Evolutionary conservation across 2,797 vertebrate species (phyloP), one percentile per base, ranked within the genome.

Genomic region (Cetoscarus ocellatus): DNA sequence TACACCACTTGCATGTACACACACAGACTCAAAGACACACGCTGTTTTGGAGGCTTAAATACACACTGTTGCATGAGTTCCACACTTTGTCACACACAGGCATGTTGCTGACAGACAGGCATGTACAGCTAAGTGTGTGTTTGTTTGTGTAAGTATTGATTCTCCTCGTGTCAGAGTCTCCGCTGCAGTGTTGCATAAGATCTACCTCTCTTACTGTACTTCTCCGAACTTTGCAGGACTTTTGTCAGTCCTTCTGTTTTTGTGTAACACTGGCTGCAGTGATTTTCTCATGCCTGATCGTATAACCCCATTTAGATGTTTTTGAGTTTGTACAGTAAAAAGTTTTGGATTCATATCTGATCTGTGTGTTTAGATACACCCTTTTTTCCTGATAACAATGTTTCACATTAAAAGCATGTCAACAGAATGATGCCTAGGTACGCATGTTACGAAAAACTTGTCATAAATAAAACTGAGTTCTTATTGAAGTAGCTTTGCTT

Each of bases 171-270:
- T 17, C 17, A 49, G 7, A 48, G 8, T 18, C 34, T 62, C n/a
- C 55, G 56, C 64, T 77, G 71, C 19, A 61, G 43, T 52, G 49
- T 72, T 78, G 48, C 73, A 69, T 51, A 61, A 75, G 19, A 34
- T 19, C 50, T 34, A 18, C 34, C 19, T 7, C 34, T 52, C 17
- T 48, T 36, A 10, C 3, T n/a, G 8, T n/a, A 9, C n/a, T 34
- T 52, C 61, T 51, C 39, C 54, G 40, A 50, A 7, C 57, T 35
- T 3, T 34, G 3, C n/a, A 18, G 10, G 51, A 66, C 7, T 14
- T 17, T 52, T 27, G 27, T 27, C 27, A 2, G 27, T 2, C 27
- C 27, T 27, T 27, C 27, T 27, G 27, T 27, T 27, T 27, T 27
- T 27, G 27, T 27, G 27, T 27, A 27, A 27, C 27, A 27, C 2